phyloP scores from a whole-genome alignment of 2,797 vertebrate species.

The Tokudaia muenninki region DNA sequence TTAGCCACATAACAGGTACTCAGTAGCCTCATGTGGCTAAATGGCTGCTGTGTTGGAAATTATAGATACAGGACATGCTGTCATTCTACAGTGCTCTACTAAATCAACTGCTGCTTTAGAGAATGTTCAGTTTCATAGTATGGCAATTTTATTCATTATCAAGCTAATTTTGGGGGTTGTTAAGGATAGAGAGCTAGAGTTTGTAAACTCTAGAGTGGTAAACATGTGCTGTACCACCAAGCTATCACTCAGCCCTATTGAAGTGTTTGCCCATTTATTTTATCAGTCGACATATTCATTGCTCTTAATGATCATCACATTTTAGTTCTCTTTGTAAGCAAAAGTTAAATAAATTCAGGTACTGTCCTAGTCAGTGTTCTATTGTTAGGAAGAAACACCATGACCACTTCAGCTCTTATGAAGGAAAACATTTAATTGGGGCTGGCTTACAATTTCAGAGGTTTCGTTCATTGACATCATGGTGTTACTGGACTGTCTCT shows the following conservation, averaged over 20 bases:
- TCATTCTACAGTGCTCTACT: neutral
- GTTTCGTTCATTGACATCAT: neutral
- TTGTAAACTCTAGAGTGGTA: neutral
- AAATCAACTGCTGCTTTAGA: neutral
- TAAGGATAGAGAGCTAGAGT: neutral
- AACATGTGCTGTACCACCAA: neutral
- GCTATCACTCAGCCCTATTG: neutral
- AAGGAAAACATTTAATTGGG: neutral
- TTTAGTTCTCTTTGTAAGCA: constrained; percentile 40
- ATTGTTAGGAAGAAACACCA: neutral
- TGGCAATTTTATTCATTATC: constrained; percentile 2
- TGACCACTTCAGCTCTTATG: neutral
- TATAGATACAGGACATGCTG: neutral
- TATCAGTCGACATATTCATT: neutral
- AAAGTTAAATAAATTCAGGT: neutral
- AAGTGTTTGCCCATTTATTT: constrained; percentile 17
- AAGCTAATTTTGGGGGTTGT: neutral
- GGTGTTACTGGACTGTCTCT: neutral
- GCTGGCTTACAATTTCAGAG: neutral
- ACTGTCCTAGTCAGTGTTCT: neutral
- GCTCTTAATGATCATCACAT: constrained; percentile 27
- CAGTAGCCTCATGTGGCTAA: neutral
- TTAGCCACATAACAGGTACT: neutral
- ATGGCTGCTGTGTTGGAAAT: neutral
- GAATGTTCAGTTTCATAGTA: neutral